Conservation (phyloP, 2,888 invertebrate genomes). For the Microctonus aethiopoides region DNA sequence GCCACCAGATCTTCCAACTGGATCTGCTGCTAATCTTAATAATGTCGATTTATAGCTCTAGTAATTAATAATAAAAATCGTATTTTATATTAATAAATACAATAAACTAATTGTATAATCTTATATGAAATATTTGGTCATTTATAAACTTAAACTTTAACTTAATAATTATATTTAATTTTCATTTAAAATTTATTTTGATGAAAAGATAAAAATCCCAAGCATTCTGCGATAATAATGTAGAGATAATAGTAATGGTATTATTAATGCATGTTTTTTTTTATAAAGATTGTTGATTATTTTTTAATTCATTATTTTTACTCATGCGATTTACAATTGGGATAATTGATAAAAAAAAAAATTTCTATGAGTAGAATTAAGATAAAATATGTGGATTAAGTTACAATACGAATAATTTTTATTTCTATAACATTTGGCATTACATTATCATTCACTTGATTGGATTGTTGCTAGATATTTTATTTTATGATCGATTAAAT, state of each 20-base stretch:
- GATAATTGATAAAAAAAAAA: no score
- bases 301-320: background rate
- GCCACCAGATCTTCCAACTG: constrained; percentile 75
- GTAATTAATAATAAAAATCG: background rate
- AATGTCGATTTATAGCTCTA: constrained; percentile 77
- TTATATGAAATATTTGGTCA: no score
- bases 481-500: constrained; percentile 14
- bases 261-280: background rate
- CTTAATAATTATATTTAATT: no score
- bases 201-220: background rate
- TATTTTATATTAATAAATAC: no score
- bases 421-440: constrained; percentile 42
- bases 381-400: constrained; percentile 17
- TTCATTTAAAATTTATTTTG: no score
- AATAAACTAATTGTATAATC: no score
- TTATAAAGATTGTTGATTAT: background rate
- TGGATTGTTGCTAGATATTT: constrained; percentile 31
- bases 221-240: background rate
- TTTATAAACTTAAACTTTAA: no score
- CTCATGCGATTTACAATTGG: background rate
- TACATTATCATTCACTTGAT: constrained; percentile 34
- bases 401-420: constrained; percentile 37
- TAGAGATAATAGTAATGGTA: background rate
- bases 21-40: constrained; percentile 81
- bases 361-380: background rate